Evolutionary conservation across 2,113 vertebrate species (phyloP).

Genomic region (Protomyctophum bolini): DNA sequence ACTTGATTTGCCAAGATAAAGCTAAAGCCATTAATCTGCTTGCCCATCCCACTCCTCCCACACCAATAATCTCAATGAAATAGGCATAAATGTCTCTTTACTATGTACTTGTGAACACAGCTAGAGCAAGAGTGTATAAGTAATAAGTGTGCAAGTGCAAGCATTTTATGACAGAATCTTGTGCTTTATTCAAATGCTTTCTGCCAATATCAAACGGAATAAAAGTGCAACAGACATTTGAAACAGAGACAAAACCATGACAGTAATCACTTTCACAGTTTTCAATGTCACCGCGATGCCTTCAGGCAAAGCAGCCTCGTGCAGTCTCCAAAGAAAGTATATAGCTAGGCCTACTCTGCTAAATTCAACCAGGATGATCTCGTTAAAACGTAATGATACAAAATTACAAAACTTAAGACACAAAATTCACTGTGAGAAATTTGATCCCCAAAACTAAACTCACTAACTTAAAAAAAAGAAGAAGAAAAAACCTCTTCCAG

Average conservation of each 20-base stretch:
- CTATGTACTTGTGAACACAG: constrained; percentile 41
- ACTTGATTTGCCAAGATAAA: constrained; percentile 78
- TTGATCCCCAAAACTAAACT: not conserved
- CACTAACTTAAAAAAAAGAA: constrained; percentile 13
- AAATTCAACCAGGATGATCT: constrained; percentile 31
- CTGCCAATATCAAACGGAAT: constrained; percentile 53
- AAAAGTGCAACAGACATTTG: constrained; percentile 49
- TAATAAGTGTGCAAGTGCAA: too few relatives aligned
- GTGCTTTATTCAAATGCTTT: constrained; percentile 58
- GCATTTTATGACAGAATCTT: constrained; percentile 64
- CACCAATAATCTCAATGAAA: constrained; percentile 69
- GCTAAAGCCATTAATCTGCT: constrained; percentile 65
- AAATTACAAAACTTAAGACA: not conserved
- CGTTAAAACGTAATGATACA: too few relatives aligned
- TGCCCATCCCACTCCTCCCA: constrained; percentile 49
- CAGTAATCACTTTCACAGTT: constrained; percentile 69
- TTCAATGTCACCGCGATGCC: constrained; percentile 30
- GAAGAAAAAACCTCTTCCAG: constrained; percentile 7
- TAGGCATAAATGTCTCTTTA: constrained; percentile 46
- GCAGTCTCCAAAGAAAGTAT: constrained; percentile 33
- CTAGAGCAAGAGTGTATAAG: constrained; percentile 50
- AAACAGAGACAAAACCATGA: constrained; percentile 56
- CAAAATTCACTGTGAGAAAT: not conserved
- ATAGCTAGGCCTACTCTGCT: constrained; percentile 20
- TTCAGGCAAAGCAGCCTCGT: constrained; percentile 36